Conservation (phyloP, 2,797 vertebrate genomes). For the Pipistrellus pipistrellus region DNA sequence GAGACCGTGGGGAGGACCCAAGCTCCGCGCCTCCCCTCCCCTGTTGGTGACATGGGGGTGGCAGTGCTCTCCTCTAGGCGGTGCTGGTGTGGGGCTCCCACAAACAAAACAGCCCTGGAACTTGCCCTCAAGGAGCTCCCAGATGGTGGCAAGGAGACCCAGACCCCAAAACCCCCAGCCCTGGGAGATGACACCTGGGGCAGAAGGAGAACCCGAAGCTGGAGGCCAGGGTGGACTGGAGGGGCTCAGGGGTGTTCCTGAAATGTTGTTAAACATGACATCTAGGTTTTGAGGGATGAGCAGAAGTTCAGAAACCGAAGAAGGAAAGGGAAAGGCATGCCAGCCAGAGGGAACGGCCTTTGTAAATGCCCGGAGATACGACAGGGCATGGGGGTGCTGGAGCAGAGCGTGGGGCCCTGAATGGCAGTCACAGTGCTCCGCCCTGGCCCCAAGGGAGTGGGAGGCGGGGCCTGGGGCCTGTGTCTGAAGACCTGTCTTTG, state of each 20-base stretch:
- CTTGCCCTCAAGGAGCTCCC: not conserved
- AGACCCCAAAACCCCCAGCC: not conserved
- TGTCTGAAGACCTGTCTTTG: slow-evolving; percentile 52
- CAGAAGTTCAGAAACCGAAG: not conserved
- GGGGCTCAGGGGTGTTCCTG: too few species aligned
- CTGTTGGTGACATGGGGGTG: accelerated
- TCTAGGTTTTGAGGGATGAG: not conserved
- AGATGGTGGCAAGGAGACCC: not conserved
- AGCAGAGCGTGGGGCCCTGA: accelerated
- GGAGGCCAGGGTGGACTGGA: too few species aligned
- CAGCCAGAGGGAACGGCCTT: not conserved
- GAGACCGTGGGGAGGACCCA: not conserved
- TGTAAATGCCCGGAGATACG: not conserved
- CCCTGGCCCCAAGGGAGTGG: not conserved
- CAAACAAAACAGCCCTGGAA: not conserved
- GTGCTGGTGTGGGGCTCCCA: not conserved
- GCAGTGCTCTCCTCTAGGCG: not conserved
- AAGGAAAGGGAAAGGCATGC: not conserved
- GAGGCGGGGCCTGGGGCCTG: not conserved
- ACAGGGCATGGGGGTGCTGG: too few species aligned
- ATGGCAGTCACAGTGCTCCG: not conserved
- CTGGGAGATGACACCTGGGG: not conserved
- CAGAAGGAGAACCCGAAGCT: not conserved
- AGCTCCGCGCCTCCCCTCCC: not conserved
- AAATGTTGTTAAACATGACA: not conserved